Evolutionary conservation across 2,113 vertebrate genomes (phyloP).

Genomic region (Platycercus adscitus): DNA sequence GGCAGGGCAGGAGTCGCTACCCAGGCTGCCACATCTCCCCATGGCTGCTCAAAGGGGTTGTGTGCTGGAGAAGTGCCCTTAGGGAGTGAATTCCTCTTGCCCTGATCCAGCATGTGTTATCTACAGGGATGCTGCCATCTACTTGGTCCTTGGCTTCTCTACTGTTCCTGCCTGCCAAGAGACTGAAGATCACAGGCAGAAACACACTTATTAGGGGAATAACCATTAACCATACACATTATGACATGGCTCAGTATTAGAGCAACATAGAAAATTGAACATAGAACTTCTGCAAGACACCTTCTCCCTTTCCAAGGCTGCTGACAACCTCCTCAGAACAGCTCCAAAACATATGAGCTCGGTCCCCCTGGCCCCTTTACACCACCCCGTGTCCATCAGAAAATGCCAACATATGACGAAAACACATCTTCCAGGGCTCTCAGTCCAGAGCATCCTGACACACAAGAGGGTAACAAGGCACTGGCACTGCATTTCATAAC

Average conservation of each 20-base stretch:
- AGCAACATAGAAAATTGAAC: not conserved
- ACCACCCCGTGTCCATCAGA: not conserved
- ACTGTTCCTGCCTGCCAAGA: not conserved
- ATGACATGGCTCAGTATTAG: not conserved
- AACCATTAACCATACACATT: not conserved
- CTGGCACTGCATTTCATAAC: not conserved
- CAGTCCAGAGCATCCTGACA: not conserved
- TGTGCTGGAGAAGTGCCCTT: not conserved
- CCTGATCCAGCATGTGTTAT: not conserved
- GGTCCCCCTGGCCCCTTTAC: not conserved
- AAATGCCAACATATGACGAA: not conserved
- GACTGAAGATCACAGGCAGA: not conserved
- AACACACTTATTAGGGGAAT: not conserved
- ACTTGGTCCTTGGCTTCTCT: not conserved
- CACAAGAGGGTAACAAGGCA: fast-evolving
- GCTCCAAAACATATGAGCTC: not conserved
- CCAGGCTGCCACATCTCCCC: not conserved
- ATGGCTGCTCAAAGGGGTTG: not conserved
- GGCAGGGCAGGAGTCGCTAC: not conserved
- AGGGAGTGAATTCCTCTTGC: not conserved
- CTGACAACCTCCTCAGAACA: not conserved
- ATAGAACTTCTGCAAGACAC: not conserved
- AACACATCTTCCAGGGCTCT: not conserved
- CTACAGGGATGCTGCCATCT: not conserved
- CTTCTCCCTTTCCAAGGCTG: not conserved